These are phyloP conservation scores for Tetropium fuscum DNA, from an alignment of 2,888 invertebrate genomes.

Conservation along the genomic window DNA sequence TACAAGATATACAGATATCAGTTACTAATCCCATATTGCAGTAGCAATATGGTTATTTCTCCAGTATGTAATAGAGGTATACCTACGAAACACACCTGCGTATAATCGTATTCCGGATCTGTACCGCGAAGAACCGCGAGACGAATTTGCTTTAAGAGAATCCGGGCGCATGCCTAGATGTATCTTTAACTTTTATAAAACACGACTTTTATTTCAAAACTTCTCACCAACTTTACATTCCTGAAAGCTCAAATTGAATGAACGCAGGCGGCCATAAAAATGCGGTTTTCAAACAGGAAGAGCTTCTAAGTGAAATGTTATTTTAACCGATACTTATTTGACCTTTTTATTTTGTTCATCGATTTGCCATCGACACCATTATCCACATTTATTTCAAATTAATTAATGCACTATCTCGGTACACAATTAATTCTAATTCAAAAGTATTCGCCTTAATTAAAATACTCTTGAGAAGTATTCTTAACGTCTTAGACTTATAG, in stretches of 20 bases:
- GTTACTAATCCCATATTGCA: no score
- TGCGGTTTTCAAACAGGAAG: constrained; percentile 45
- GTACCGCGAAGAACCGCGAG: background rate
- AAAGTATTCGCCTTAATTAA: no score
- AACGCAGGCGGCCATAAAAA: constrained; percentile 42
- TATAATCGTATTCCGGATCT: background rate
- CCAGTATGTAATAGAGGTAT: no score
- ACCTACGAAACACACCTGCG: no score
- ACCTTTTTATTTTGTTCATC: constrained; percentile 31
- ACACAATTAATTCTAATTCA: no score
- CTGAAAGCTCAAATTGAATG: constrained; percentile 48
- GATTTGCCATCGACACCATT: background rate
- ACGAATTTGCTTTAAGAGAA: background rate
- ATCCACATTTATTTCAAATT: no score
- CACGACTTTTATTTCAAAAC: constrained; percentile 63
- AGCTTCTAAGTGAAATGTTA: constrained; percentile 45
- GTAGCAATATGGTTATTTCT: no score
- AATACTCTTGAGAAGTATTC: no score
- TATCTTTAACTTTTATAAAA: constrained; percentile 59
- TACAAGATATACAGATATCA: no score
- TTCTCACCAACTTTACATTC: constrained; percentile 55
- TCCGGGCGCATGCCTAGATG: constrained; percentile 55
- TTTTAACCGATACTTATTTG: constrained; percentile 40
- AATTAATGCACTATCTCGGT: no score
- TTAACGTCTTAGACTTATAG: no score